These are phyloP conservation scores for Nothobranchius kuhntae DNA, from an alignment of 2,113 vertebrate genomes.

Conservation along the genomic window DNA sequence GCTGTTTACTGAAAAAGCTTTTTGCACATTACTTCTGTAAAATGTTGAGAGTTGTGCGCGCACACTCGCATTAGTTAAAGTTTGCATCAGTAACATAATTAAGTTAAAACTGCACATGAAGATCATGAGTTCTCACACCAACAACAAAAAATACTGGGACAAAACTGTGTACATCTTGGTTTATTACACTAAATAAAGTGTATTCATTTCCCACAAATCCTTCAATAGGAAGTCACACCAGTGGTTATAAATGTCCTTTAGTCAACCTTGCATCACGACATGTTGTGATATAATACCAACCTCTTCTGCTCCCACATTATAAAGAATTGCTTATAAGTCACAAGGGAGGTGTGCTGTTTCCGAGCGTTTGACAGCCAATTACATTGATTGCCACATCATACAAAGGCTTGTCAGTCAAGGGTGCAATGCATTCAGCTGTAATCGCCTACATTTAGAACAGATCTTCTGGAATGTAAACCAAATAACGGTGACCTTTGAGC, in stretches of 20 bases:
- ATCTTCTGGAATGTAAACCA: conserved; percentile 22
- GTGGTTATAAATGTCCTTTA: conserved; percentile 17
- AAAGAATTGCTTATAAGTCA: background rate
- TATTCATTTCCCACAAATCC: conserved; percentile 10
- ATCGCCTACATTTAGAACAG: conserved; percentile 55
- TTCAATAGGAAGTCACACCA: conserved; percentile 20
- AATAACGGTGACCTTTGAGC: conserved; percentile 36
- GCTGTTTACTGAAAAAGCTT: too few relatives aligned
- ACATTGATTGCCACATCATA: conserved; percentile 53
- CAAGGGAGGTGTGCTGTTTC: conserved; percentile 19
- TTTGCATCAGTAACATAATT: too few relatives aligned
- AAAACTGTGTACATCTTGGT: background rate
- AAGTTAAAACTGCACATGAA: too few relatives aligned
- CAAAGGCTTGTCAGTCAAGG: conserved; percentile 47
- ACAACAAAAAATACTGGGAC: too few relatives aligned
- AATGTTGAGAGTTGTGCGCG: too few relatives aligned
- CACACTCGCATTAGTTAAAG: too few relatives aligned
- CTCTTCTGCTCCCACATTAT: conserved; percentile 24
- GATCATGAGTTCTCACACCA: too few relatives aligned
- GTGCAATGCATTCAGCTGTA: conserved; percentile 57
- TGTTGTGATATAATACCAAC: conserved; percentile 12
- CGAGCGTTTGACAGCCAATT: conserved; percentile 45
- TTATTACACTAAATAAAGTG: background rate
- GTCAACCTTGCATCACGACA: conserved; percentile 6
- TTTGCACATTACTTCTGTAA: too few relatives aligned